Evolutionary conservation across 92 coral and sea anemone genomes (phyloP).

Genomic region (Palythoa heliodiscus): DNA sequence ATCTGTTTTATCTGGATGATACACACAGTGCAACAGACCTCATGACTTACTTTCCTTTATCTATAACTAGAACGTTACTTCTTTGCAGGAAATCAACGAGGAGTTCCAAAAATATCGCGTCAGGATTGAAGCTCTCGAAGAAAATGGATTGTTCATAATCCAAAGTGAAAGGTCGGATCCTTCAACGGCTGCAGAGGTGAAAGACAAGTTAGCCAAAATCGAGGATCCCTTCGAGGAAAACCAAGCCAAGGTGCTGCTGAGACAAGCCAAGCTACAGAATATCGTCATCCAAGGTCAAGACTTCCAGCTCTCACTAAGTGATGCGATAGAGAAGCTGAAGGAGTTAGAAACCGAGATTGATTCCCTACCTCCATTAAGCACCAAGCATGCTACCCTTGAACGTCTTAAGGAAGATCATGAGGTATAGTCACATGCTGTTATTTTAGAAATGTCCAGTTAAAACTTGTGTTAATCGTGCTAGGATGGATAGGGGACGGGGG

Average conservation of each 20-base stretch:
- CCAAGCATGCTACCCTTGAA: constrained; percentile 69
- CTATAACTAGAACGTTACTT: background rate
- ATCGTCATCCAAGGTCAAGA: constrained; percentile 77
- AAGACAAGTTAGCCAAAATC: constrained; percentile 61
- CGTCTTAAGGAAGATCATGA: constrained; percentile 92
- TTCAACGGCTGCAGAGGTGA: constrained; percentile 77
- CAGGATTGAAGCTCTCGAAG: constrained; percentile 83
- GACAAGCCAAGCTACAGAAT: constrained; percentile 87
- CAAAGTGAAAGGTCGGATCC: constrained; percentile 86
- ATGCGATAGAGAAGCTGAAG: constrained; percentile 69
- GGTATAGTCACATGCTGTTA: constrained; percentile 58
- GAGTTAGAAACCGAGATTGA: constrained; percentile 72
- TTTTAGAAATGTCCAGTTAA: background rate
- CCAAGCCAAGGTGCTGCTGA: constrained; percentile 71
- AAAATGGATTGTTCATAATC: constrained; percentile 62
- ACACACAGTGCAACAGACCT: no score
- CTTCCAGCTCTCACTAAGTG: constrained; percentile 77
- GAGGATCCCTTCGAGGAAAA: constrained; percentile 82
- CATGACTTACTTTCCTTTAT: background rate
- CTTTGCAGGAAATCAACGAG: constrained; percentile 68
- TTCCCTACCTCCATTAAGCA: constrained; percentile 73
- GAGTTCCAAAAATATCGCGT: constrained; percentile 81
- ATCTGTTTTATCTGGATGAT: no score
- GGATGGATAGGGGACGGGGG: no score
- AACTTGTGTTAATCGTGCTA: background rate